Percentiles rank a stretch among this genome's conserved stretches.
Evolutionary conservation across 2,888 invertebrate species (phyloP).

Genomic region (Biston stratarius): DNA sequence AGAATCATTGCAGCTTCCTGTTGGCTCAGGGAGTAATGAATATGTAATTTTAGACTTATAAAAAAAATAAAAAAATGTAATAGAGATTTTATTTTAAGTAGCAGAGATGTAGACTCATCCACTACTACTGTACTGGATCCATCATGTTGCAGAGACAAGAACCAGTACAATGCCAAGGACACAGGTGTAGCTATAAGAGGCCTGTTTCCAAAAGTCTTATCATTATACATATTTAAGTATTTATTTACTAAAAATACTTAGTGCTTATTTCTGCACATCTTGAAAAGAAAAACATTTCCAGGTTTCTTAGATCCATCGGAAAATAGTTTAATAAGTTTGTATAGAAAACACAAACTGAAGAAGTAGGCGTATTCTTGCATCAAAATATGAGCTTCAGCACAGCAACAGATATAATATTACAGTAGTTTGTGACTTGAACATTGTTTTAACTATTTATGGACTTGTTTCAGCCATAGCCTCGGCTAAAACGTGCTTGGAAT

Average conservation of each 20-base stretch:
- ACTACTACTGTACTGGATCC: too few relatives aligned
- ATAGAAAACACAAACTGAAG: not conserved
- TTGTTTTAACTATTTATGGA: not conserved
- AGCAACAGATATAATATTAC: not conserved
- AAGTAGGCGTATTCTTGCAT: slow-evolving; percentile 13
- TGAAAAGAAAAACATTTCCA: not conserved
- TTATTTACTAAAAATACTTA: too few relatives aligned
- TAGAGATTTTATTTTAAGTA: too few relatives aligned
- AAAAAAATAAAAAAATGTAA: too few relatives aligned
- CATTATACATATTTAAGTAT: too few relatives aligned
- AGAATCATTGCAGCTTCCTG: not conserved
- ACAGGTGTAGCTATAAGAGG: too few relatives aligned
- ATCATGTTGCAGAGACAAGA: too few relatives aligned
- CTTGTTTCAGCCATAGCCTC: slow-evolving; percentile 13
- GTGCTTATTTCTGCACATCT: too few relatives aligned
- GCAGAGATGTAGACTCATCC: too few relatives aligned
- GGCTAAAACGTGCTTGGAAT: slow-evolving; percentile 33
- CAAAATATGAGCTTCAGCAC: not conserved
- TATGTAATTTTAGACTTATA: not conserved
- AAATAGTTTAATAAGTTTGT: not conserved
- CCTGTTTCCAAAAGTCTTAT: too few relatives aligned
- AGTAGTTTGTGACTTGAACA: not conserved
- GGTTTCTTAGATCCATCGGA: not conserved
- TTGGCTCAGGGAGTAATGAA: not conserved
- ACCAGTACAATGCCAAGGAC: too few relatives aligned